A percentile compares a stretch with the other conserved stretches of the same genome.
These are phyloP conservation scores for Dermatemys mawii DNA, from an alignment of 2,113 vertebrate genomes.

Conservation along the genomic window DNA sequence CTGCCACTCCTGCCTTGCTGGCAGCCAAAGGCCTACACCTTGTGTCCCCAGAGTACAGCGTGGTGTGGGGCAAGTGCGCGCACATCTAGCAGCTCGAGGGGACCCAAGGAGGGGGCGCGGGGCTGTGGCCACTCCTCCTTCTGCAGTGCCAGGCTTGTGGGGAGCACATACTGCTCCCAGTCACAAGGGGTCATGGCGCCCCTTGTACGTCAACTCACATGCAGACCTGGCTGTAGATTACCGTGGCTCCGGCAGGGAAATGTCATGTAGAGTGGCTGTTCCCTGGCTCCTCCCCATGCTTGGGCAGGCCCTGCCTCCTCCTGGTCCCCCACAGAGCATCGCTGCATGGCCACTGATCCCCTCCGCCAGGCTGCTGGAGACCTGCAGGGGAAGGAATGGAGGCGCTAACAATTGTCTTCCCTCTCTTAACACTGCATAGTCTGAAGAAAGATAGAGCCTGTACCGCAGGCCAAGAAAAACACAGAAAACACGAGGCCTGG, in stretches of 20 bases:
- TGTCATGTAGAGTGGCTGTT: neutral
- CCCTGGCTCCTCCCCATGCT: neutral
- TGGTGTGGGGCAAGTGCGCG: neutral
- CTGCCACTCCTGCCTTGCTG: neutral
- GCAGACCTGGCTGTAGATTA: neutral
- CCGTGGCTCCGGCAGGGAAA: neutral
- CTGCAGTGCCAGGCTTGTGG: neutral
- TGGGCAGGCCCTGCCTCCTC: neutral
- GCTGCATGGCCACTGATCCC: neutral
- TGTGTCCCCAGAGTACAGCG: neutral
- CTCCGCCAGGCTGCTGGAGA: neutral
- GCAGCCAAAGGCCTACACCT: neutral
- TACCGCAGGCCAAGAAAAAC: neutral
- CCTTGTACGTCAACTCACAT: neutral
- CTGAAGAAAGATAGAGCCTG: neutral
- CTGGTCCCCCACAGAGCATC: neutral
- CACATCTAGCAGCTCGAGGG: neutral
- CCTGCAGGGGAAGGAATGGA: neutral
- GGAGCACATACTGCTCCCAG: neutral
- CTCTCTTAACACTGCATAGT: neutral
- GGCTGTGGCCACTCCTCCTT: neutral
- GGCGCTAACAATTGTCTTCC: neutral
- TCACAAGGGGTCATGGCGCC: rapidly evolving
- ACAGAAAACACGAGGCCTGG: neutral
- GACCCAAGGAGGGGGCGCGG: neutral